These are phyloP conservation scores for Falco berigora DNA, from an alignment of 2,797 vertebrate genomes.

Conservation along the genomic window DNA sequence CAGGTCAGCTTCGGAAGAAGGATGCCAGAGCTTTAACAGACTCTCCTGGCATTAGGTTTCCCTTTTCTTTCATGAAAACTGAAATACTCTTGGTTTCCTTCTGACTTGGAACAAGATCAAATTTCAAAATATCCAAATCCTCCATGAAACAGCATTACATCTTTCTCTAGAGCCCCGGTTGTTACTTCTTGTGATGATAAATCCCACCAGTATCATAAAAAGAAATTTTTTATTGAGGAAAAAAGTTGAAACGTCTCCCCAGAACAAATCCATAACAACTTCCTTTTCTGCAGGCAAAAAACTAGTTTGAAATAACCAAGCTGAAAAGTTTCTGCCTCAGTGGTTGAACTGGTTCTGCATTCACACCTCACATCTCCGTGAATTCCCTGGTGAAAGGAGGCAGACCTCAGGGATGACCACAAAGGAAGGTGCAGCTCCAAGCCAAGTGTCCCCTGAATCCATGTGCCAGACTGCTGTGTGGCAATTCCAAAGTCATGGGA, in stretches of 20 bases:
- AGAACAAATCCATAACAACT: neutral
- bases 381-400: neutral
- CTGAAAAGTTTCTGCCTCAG: constrained; percentile 45
- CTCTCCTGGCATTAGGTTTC: neutral
- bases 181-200: neutral
- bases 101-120: constrained; percentile 46
- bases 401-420: neutral
- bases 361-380: neutral
- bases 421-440: neutral
- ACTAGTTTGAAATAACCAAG: constrained; percentile 27
- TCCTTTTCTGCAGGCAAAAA: neutral
- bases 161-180: neutral
- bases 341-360: neutral
- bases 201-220: neutral
- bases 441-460: neutral
- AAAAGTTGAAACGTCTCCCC: neutral
- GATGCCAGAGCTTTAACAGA: neutral
- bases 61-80: constrained; percentile 5
- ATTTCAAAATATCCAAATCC: constrained; percentile 41
- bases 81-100: constrained; percentile 7
- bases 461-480: neutral
- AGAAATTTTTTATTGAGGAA: neutral
- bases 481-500: neutral
- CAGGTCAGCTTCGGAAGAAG: neutral
- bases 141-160: constrained; percentile 2